These are phyloP conservation scores for Hippoglossus hippoglossus DNA, from an alignment of 2,797 vertebrate species.

Conservation along the genomic window DNA sequence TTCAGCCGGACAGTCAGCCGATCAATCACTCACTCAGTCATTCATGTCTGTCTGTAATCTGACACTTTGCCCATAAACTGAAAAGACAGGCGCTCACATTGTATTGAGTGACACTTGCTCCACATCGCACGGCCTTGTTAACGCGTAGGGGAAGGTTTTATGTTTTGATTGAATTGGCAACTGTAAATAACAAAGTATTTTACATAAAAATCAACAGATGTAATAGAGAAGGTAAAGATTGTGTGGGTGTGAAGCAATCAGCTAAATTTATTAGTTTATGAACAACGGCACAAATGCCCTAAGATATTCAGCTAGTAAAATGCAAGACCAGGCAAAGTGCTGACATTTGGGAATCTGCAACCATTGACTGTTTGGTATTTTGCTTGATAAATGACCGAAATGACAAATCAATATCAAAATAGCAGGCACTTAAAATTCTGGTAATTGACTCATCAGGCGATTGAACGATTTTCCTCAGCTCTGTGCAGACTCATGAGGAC, in stretches of 20 bases:
- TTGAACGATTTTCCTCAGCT: slow-evolving; percentile 6
- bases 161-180: slow-evolving; percentile 7
- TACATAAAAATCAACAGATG: neutral
- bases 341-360: slow-evolving; percentile 13
- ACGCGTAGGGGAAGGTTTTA: too few species aligned
- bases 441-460: slow-evolving; percentile 3
- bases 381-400: neutral
- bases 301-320: neutral
- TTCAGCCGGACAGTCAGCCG: slow-evolving; percentile 45
- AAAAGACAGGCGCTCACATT: slow-evolving; percentile 20
- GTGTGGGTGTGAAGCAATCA: neutral
- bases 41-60: slow-evolving; percentile 37
- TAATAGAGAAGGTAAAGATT: neutral
- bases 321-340: neutral
- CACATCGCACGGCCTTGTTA: too few species aligned
- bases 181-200: slow-evolving; percentile 2
- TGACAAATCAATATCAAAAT: neutral
- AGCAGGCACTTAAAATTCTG: slow-evolving; percentile 1
- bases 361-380: slow-evolving; percentile 14
- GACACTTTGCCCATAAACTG: slow-evolving; percentile 37
- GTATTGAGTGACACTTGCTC: slow-evolving; percentile 31
- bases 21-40: slow-evolving; percentile 30
- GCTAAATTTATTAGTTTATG: neutral
- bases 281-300: neutral
- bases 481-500: neutral